Evolutionary conservation across 2,888 invertebrate genomes (phyloP), one percentile per base, ranked within the genome.

Genomic region (Lydus trimaculatus): DNA sequence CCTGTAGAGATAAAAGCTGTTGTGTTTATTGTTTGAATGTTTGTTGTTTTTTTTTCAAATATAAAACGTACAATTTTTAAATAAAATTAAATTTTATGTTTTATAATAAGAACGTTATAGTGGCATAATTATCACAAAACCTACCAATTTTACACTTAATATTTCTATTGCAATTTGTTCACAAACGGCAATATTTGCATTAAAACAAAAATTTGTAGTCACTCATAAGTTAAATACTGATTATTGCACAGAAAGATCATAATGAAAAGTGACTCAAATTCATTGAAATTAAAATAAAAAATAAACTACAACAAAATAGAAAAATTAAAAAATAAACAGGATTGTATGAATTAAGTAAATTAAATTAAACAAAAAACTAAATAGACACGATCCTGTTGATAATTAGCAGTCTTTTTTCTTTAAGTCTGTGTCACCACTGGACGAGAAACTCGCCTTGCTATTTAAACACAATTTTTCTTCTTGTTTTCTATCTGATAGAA

Each of bases 391-490:
- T 20, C 20, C 52, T 52, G 52, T 52, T 23, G 20, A 9, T 20
- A 43, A 52, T 23, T 13, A 52, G 52, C 52, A 52, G 52, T 52
- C 52, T 52, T 52, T 52, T 52, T 48, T 20, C 6, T 43, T n/a
- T n/a, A n/a, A n/a, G n/a, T n/a, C n/a, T n/a, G n/a, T n/a, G n/a
- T n/a, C n/a, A n/a, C n/a, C n/a, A n/a, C n/a, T n/a, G n/a, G n/a
- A n/a, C n/a, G n/a, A n/a, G n/a, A n/a, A n/a, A n/a, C n/a, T n/a
- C n/a, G n/a, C n/a, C n/a, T n/a, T n/a, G n/a, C n/a, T n/a, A n/a
- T n/a, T n/a, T n/a, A n/a, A n/a, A n/a, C n/a, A n/a, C n/a, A n/a
- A n/a, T n/a, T n/a, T n/a, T n/a, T n/a, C n/a, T n/a, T n/a, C n/a
- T n/a, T n/a, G n/a, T n/a, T n/a, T n/a, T n/a, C n/a, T n/a, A n/a